These are phyloP conservation scores for Glaucidium brasilianum DNA, from an alignment of 2,113 vertebrate species.

Conservation along the genomic window DNA sequence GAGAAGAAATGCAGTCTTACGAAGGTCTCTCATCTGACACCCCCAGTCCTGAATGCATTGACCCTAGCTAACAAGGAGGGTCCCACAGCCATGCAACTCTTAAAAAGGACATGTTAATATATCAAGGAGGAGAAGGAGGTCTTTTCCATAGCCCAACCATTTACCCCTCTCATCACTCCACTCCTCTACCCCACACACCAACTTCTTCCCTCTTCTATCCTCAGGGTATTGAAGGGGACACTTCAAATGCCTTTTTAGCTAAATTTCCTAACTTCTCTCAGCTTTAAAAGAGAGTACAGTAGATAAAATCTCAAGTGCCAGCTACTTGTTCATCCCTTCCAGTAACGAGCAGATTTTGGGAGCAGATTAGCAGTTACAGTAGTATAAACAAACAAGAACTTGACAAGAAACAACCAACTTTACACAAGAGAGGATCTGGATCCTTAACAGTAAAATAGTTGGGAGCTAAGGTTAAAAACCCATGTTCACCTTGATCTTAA, in stretches of 20 bases:
- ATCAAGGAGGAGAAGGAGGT: background rate
- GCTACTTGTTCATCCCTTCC: background rate
- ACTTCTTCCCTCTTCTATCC: background rate
- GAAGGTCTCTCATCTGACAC: background rate
- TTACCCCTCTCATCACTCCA: background rate
- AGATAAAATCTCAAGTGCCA: background rate
- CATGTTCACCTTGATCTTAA: background rate
- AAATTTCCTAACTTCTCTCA: background rate
- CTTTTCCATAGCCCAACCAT: background rate
- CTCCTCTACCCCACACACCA: background rate
- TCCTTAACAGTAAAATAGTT: background rate
- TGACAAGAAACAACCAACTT: background rate
- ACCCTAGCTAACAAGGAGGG: background rate
- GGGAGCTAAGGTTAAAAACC: background rate
- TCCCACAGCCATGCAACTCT: background rate
- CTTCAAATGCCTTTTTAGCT: background rate
- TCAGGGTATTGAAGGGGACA: background rate
- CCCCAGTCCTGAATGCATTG: background rate
- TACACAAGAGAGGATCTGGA: background rate
- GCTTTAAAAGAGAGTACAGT: background rate
- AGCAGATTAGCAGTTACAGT: background rate
- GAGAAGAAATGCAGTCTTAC: background rate
- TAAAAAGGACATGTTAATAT: background rate
- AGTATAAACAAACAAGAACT: background rate
- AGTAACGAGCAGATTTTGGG: background rate